A percentile compares a stretch with the other conserved stretches of the same genome.
Conservation (phyloP, 2,888 invertebrate genomes). For the Camponotus fellah region DNA sequence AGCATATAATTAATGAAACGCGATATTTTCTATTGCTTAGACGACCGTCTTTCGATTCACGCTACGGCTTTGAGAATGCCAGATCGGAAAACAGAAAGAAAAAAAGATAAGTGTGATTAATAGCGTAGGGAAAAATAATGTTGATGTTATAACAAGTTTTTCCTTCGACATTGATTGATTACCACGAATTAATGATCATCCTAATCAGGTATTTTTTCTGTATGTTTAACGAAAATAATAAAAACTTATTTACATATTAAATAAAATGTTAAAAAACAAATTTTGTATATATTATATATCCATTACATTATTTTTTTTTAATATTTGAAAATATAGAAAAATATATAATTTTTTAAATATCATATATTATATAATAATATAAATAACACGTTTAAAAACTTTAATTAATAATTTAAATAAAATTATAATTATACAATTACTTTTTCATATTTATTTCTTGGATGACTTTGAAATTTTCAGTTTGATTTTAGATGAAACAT, state of each 20-base stretch:
- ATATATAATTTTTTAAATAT: background rate
- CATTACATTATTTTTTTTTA: background rate
- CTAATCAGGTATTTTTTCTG: background rate
- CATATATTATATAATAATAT: background rate
- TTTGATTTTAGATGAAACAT: background rate
- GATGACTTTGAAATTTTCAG: background rate
- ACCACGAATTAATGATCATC: slow-evolving; percentile 62
- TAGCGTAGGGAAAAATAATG: slow-evolving; percentile 63
- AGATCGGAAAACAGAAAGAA: slow-evolving; percentile 25
- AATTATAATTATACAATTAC: background rate
- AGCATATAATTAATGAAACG: slow-evolving; percentile 45
- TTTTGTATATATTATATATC: background rate
- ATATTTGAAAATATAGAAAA: background rate
- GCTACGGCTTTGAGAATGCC: slow-evolving; percentile 10
- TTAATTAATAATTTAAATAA: background rate
- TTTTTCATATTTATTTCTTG: background rate
- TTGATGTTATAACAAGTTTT: slow-evolving; percentile 65
- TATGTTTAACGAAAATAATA: slow-evolving; percentile 4
- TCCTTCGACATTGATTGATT: slow-evolving; percentile 69
- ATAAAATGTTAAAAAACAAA: background rate
- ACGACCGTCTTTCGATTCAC: slow-evolving; percentile 18
- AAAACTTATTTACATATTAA: background rate
- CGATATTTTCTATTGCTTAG: slow-evolving; percentile 23
- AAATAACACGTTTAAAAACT: background rate
- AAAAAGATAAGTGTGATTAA: slow-evolving; percentile 66